Percentiles rank a stretch among this genome's conserved stretches.
Conservation (phyloP, 2,113 vertebrate genomes). For the Notechis scutatus region DNA sequence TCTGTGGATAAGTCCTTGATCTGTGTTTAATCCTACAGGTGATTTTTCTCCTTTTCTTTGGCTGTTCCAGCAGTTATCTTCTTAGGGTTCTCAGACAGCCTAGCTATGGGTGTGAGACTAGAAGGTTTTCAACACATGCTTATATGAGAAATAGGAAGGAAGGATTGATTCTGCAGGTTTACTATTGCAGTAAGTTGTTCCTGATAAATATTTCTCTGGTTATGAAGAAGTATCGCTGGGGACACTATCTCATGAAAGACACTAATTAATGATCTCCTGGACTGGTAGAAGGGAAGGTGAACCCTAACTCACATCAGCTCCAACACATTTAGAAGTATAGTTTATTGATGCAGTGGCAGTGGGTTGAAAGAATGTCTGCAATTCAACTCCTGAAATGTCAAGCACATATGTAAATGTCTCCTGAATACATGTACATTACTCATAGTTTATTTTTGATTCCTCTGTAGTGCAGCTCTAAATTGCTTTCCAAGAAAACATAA, state of each 20-base stretch:
- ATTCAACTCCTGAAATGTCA: conserved; percentile 20
- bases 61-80: not conserved
- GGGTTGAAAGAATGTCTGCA: not conserved
- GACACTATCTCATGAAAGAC: too few relatives aligned
- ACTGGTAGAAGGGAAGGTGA: not conserved
- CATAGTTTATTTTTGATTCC: not conserved
- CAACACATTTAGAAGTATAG: not conserved
- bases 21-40: not conserved
- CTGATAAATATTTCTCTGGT: not conserved
- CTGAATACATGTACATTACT: conserved; percentile 13
- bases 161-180: not conserved
- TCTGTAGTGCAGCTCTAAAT: not conserved
- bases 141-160: not conserved
- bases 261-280: not conserved
- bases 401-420: not conserved
- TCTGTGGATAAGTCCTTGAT: not conserved
- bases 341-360: conserved; percentile 14
- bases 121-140: not conserved
- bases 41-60: not conserved
- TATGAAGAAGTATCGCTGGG: not conserved
- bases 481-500: not conserved
- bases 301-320: not conserved
- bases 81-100: not conserved
- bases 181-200: not conserved
- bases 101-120: not conserved